Conservation (phyloP, 1,140 invertebrate genomes). For the Drepana arcuata region DNA sequence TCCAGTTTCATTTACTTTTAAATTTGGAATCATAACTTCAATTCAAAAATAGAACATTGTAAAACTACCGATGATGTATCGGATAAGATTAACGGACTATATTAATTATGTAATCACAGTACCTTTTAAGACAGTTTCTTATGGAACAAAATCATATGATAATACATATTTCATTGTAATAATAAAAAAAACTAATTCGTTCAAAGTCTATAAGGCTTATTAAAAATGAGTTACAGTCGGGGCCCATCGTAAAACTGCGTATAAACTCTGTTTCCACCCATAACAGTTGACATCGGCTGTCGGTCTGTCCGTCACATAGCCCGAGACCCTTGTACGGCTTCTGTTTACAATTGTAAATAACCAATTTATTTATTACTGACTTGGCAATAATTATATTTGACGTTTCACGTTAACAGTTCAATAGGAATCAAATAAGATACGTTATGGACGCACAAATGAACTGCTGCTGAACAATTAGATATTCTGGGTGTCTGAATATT, state of each 20-base stretch:
- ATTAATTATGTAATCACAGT: not conserved
- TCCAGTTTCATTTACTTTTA: not conserved
- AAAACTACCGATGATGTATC: no score
- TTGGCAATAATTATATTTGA: conserved; percentile 45
- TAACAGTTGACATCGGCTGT: conserved; percentile 14
- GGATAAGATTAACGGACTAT: no score
- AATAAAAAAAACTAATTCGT: not conserved
- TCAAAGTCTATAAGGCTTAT: not conserved
- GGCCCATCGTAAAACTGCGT: conserved; percentile 7
- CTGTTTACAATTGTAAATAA: conserved; percentile 52
- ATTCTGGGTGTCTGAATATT: not conserved
- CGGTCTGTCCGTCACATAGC: conserved; percentile 40
- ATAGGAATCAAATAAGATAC: not conserved
- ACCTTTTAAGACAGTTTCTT: not conserved
- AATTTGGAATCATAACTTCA: not conserved
- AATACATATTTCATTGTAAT: not conserved
- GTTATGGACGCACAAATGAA: not conserved
- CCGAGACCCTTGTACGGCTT: conserved; percentile 28
- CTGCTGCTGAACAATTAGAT: not conserved
- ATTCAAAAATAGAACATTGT: not conserved
- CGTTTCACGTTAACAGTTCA: conserved; percentile 15
- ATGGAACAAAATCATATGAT: not conserved
- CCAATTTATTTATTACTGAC: conserved; percentile 43
- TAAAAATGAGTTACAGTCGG: not conserved
- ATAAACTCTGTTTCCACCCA: conserved; percentile 8